Percentiles rank a stretch among this genome's conserved stretches.
Evolutionary conservation across 2,113 vertebrate genomes (phyloP).

Genomic region (Seriola quinqueradiata): DNA sequence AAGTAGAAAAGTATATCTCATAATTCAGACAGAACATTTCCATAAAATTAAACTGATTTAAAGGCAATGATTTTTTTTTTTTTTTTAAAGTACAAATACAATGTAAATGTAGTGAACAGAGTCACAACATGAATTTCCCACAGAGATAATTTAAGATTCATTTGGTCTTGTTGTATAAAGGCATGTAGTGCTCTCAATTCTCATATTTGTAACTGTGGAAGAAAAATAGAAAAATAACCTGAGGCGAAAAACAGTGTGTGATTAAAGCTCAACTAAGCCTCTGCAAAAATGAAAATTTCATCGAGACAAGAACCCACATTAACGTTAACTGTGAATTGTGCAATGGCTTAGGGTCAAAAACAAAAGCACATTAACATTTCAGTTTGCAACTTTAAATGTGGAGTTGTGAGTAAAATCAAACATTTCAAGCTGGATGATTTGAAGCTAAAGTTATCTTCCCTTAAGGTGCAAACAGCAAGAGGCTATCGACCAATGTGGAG

Average conservation of each 20-base stretch:
- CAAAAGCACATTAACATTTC: neutral
- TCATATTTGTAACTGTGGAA: neutral
- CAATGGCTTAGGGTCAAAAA: neutral
- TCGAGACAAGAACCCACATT: neutral
- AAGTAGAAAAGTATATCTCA: neutral
- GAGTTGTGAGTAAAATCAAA: neutral
- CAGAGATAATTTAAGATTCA: neutral
- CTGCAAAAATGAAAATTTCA: neutral
- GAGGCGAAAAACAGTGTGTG: conserved; percentile 23
- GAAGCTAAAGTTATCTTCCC: conserved; percentile 22
- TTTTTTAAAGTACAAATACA: neutral
- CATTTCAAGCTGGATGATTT: neutral
- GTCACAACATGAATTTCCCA: neutral
- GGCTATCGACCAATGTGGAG: neutral
- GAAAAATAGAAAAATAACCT: neutral
- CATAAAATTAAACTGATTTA: neutral
- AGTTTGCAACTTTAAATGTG: neutral
- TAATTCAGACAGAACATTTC: neutral
- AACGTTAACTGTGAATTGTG: too few relatives aligned
- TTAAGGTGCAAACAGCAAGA: conserved; percentile 7
- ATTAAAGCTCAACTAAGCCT: conserved; percentile 29
- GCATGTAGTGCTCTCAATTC: conserved; percentile 25
- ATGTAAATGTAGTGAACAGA: conserved; percentile 1
- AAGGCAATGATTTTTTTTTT: neutral
- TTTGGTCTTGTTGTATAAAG: conserved; percentile 11